Conservation (phyloP, 2,113 vertebrate genomes). For the Capricornis sumatraensis region DNA sequence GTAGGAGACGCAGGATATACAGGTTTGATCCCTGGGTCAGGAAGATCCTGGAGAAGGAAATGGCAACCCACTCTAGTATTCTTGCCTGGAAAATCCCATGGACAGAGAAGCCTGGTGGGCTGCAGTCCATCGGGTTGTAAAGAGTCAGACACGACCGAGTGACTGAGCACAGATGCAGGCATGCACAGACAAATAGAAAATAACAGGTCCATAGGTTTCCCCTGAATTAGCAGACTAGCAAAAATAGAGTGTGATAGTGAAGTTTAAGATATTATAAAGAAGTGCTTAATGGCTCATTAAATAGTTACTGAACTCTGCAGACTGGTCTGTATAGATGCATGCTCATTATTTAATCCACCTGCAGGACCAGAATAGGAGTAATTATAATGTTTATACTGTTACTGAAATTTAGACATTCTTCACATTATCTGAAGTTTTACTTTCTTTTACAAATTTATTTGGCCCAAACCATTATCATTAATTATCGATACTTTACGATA, state of each 20-base stretch:
- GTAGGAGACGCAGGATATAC: neutral
- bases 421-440: conserved; percentile 50
- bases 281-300: neutral
- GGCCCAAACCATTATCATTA: conserved; percentile 28
- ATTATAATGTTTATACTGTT: conserved; percentile 51
- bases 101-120: neutral
- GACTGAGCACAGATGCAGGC: neutral
- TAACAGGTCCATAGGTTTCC: neutral
- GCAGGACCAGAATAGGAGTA: conserved; percentile 14
- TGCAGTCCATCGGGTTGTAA: neutral
- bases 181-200: neutral
- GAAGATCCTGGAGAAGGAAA: neutral
- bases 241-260: neutral
- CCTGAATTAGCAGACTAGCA: neutral
- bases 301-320: neutral
- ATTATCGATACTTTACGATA: conserved; percentile 9
- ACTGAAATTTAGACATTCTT: conserved; percentile 59
- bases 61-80: neutral
- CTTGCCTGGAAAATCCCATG: neutral
- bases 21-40: neutral
- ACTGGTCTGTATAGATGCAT: neutral
- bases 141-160: neutral
- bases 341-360: conserved; percentile 35
- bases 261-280: conserved; percentile 25
- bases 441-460: conserved; percentile 57